Conservation (phyloP, 2,113 vertebrate species). For the Girardinichthys multiradiatus region DNA sequence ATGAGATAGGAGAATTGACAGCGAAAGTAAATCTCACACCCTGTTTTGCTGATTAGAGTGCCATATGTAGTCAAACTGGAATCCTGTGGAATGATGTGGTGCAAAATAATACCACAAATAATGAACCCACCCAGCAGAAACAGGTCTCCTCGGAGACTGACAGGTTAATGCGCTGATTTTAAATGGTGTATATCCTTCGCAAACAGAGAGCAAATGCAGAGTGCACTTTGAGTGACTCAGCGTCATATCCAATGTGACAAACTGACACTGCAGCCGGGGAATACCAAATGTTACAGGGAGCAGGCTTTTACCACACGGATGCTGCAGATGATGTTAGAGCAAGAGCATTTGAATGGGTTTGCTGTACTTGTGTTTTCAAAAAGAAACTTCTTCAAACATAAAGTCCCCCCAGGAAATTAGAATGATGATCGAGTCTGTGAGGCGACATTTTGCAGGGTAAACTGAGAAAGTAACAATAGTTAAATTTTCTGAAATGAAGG, state of each 20-base stretch:
- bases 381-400: slow-evolving; percentile 41
- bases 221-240: slow-evolving; percentile 38
- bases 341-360: slow-evolving; percentile 19
- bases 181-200: slow-evolving; percentile 55
- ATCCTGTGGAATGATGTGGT: slow-evolving; percentile 8
- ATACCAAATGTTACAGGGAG: slow-evolving; percentile 45
- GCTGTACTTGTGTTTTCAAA: slow-evolving; percentile 6
- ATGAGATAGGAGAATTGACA: slow-evolving; percentile 45
- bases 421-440: slow-evolving; percentile 36
- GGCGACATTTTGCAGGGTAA: slow-evolving; percentile 50
- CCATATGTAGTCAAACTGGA: slow-evolving; percentile 41
- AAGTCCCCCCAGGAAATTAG: slow-evolving; percentile 50
- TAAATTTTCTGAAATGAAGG: slow-evolving; percentile 31
- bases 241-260: slow-evolving; percentile 50
- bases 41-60: slow-evolving; percentile 71
- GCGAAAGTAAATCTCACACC: slow-evolving; percentile 66
- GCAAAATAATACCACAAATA: slow-evolving; percentile 57
- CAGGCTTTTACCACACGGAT: slow-evolving; percentile 37
- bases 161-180: slow-evolving; percentile 63
- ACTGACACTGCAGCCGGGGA: slow-evolving; percentile 23
- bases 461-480: slow-evolving; percentile 48
- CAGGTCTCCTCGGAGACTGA: slow-evolving; percentile 36
- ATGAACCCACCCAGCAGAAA: slow-evolving; percentile 35
- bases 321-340: slow-evolving; percentile 4
- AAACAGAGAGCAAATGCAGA: slow-evolving; percentile 31